phyloP scores from a whole-genome alignment of 2,888 invertebrate species.

The Nezara viridula region DNA sequence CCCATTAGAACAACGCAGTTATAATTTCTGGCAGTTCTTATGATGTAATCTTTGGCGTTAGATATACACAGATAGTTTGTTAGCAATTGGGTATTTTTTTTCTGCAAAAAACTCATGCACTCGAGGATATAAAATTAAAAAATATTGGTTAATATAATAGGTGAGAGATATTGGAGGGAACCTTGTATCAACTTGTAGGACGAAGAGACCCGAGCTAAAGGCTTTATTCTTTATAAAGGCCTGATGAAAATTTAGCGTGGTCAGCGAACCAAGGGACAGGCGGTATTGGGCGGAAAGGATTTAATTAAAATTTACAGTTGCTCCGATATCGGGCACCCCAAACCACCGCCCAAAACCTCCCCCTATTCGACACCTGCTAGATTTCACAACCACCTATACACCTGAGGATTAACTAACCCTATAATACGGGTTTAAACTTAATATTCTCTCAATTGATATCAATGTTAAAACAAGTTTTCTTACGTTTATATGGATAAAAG shows the following conservation, averaged over 20 bases:
- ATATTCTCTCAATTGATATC: neutral
- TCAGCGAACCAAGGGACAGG: neutral
- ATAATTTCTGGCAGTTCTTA: too few relatives aligned
- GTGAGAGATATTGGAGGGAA: constrained; percentile 8
- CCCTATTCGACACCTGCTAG: neutral
- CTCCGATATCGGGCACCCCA: neutral
- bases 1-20: too few relatives aligned
- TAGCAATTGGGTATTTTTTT: too few relatives aligned
- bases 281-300: constrained; percentile 42
- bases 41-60: too few relatives aligned
- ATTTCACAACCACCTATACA: neutral
- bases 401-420: neutral
- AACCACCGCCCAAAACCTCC: neutral
- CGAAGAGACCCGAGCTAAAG: neutral
- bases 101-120: too few relatives aligned
- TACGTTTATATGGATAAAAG: neutral
- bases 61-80: too few relatives aligned
- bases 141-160: too few relatives aligned
- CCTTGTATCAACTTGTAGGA: neutral
- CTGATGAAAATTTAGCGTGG: constrained; percentile 30
- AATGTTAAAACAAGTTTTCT: neutral
- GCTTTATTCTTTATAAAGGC: constrained; percentile 11
- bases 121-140: too few relatives aligned
- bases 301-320: constrained; percentile 47
- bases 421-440: neutral